These are phyloP conservation scores for Brassicogethes aeneus DNA, from an alignment of 2,888 invertebrate genomes.

Conservation along the genomic window DNA sequence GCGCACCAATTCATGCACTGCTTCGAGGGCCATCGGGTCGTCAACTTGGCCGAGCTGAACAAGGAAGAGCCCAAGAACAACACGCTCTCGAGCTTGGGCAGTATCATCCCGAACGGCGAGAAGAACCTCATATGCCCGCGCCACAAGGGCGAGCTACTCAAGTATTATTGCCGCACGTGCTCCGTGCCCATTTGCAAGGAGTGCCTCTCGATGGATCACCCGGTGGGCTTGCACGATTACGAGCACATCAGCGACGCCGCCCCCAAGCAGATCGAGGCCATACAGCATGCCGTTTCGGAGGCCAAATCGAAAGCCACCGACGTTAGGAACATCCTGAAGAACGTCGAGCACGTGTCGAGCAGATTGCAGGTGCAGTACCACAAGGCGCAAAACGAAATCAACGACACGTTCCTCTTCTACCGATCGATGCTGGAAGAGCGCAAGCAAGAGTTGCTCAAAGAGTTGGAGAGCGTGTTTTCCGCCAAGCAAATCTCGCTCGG, in stretches of 20 bases:
- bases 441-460: conserved; percentile 87
- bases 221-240: conserved; percentile 71
- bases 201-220: conserved; percentile 85
- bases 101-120: conserved; percentile 39
- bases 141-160: conserved; percentile 84
- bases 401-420: conserved; percentile 94
- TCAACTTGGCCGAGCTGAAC: conserved; percentile 57
- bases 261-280: conserved; percentile 71
- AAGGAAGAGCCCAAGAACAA: conserved; percentile 52
- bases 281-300: conserved; percentile 74
- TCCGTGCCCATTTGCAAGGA: conserved; percentile 90
- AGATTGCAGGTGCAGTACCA: conserved; percentile 80
- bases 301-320: conserved; percentile 84
- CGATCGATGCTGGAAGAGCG: conserved; percentile 93
- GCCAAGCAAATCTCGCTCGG: conserved; percentile 83
- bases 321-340: conserved; percentile 76
- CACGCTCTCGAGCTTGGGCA: conserved; percentile 31
- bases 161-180: conserved; percentile 92
- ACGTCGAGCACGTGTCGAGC: conserved; percentile 74
- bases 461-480: conserved; percentile 87
- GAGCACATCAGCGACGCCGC: conserved; percentile 79
- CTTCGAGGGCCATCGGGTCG: conserved; percentile 92
- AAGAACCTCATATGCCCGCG: conserved; percentile 70
- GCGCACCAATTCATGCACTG: conserved; percentile 99
- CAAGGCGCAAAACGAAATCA: conserved; percentile 89